These are phyloP conservation scores for Oncorhynchus mykiss DNA, from an alignment of 2,113 vertebrate genomes.

Conservation along the genomic window DNA sequence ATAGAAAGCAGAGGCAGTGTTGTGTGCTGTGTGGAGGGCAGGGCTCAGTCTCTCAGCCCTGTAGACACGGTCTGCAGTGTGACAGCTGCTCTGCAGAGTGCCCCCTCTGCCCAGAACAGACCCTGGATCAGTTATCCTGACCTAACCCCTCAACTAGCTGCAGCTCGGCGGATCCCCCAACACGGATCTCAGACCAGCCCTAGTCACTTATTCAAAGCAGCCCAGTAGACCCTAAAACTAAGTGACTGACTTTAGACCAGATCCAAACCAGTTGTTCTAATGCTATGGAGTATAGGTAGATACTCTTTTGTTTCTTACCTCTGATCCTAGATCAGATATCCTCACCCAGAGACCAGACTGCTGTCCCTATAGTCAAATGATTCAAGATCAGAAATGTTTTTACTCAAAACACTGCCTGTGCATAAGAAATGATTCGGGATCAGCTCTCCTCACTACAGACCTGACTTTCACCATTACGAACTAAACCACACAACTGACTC, in stretches of 20 bases:
- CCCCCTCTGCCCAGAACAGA: conserved; percentile 84
- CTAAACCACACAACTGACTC: conserved; percentile 12
- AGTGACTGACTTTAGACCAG: too few species aligned
- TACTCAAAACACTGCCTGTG: neutral
- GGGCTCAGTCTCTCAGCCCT: conserved; percentile 85
- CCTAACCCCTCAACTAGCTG: conserved; percentile 50
- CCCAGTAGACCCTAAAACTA: neutral
- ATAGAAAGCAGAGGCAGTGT: conserved; percentile 91
- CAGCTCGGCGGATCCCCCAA: conserved; percentile 24
- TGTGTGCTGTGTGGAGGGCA: conserved; percentile 91
- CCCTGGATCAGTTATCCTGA: conserved; percentile 82
- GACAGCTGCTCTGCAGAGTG: conserved; percentile 87
- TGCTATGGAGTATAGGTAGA: neutral
- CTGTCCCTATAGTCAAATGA: neutral
- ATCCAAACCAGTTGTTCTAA: neutral
- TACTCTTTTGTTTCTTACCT: conserved; percentile 12
- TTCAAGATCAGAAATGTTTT: conserved; percentile 12
- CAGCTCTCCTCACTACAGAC: neutral
- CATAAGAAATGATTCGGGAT: neutral
- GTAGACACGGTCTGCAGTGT: conserved; percentile 91
- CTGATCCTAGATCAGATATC: conserved; percentile 22
- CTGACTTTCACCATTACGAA: neutral
- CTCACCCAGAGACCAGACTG: conserved; percentile 17
- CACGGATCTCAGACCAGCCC: conserved; percentile 28
- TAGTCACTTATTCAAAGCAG: conserved; percentile 52